Percentiles rank a stretch among this genome's conserved stretches.
Evolutionary conservation across 1,140 invertebrate species (phyloP).

Genomic region (Lutraria rhynchaena): DNA sequence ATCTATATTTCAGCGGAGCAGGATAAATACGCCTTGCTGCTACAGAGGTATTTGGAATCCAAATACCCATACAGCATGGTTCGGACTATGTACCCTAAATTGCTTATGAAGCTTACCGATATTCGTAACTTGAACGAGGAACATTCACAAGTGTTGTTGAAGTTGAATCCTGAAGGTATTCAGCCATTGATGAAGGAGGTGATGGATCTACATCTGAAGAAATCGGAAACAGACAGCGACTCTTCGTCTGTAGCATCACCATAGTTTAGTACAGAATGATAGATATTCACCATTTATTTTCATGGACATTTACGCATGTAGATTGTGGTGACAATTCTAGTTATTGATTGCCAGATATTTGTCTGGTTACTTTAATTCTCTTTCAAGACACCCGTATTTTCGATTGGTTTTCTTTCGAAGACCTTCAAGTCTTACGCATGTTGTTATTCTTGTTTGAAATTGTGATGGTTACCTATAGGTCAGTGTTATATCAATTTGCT

Average conservation of each 20-base stretch:
- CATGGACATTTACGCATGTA: too few relatives aligned
- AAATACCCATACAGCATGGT: constrained; percentile 80
- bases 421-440: too few relatives aligned
- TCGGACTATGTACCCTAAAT: constrained; percentile 82
- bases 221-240: constrained; percentile 56
- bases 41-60: constrained; percentile 83
- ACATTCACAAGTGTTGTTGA: constrained; percentile 83
- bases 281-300: too few relatives aligned
- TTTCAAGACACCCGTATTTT: too few relatives aligned
- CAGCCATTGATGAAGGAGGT: constrained; percentile 83
- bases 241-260: constrained; percentile 30
- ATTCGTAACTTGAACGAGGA: constrained; percentile 84
- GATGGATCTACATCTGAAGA: constrained; percentile 78
- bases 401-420: too few relatives aligned
- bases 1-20: constrained; percentile 81
- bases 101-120: constrained; percentile 84
- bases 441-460: too few relatives aligned
- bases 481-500: too few relatives aligned
- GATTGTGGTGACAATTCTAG: too few relatives aligned
- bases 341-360: too few relatives aligned
- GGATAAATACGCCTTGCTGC: constrained; percentile 83
- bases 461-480: too few relatives aligned
- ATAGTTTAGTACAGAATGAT: constrained; percentile 2
- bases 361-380: too few relatives aligned
- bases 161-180: constrained; percentile 81